A percentile compares a stretch with the other conserved stretches of the same genome.
These are phyloP conservation scores for Ligdia adustata DNA, from an alignment of 2,888 invertebrate species.

Conservation along the genomic window DNA sequence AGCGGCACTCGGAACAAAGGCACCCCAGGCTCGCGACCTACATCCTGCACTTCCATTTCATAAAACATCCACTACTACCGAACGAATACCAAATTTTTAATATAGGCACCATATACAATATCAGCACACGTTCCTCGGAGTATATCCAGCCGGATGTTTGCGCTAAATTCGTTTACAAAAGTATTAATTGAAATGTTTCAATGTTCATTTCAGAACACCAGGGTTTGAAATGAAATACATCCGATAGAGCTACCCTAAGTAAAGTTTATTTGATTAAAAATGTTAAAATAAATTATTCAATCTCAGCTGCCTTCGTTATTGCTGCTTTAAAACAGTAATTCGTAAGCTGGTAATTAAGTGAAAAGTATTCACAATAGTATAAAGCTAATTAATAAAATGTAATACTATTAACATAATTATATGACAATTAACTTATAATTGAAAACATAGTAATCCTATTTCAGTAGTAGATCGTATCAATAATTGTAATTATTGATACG, in stretches of 20 bases:
- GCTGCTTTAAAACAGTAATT: too few species aligned
- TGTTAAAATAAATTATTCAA: constrained; percentile 20
- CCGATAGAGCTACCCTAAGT: constrained; percentile 20
- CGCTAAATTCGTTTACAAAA: constrained; percentile 28
- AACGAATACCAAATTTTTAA: constrained; percentile 34
- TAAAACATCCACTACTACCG: constrained; percentile 42
- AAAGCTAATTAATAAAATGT: too few species aligned
- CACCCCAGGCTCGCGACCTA: constrained; percentile 63
- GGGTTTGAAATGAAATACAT: constrained; percentile 26
- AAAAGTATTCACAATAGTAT: too few species aligned
- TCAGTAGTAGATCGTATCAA: too few species aligned
- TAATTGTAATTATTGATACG: too few species aligned
- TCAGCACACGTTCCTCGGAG: constrained; percentile 14
- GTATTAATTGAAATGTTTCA: constrained; percentile 36
- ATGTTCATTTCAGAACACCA: constrained; percentile 27
- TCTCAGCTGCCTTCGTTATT: neutral
- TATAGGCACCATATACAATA: constrained; percentile 19
- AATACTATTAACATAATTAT: too few species aligned
- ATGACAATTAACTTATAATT: too few species aligned
- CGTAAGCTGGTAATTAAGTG: too few species aligned
- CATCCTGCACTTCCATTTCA: constrained; percentile 54
- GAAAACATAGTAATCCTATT: too few species aligned
- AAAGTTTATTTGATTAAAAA: constrained; percentile 32
- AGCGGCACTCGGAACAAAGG: constrained; percentile 63
- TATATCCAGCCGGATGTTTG: constrained; percentile 17